Evolutionary conservation across 2,113 vertebrate genomes (phyloP).

Genomic region (Grammomys surdaster): DNA sequence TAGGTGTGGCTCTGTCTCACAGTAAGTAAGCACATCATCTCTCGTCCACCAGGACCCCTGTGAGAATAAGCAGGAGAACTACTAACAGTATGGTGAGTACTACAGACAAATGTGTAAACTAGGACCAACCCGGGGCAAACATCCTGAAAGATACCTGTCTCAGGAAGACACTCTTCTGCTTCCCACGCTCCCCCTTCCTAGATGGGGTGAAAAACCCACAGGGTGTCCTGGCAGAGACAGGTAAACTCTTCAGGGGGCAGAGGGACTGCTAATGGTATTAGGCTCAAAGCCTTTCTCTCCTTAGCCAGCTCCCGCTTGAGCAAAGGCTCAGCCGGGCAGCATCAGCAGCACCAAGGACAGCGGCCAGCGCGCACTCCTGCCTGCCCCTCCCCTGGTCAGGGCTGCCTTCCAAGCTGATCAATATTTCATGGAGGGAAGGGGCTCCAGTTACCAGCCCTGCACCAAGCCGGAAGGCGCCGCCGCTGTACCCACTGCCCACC

Average conservation of each 20-base stretch:
- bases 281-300: neutral
- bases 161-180: neutral
- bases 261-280: neutral
- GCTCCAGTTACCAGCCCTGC: conserved; percentile 63
- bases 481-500: neutral
- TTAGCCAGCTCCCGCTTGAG: neutral
- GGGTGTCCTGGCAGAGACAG: neutral
- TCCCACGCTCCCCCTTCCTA: neutral
- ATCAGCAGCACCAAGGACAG: conserved; percentile 79
- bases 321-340: neutral
- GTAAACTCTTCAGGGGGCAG: neutral
- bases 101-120: neutral
- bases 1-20: neutral
- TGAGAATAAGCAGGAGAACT: neutral
- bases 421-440: conserved; percentile 77
- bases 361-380: neutral
- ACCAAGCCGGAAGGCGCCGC: conserved; percentile 71
- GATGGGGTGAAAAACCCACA: neutral
- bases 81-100: conserved; percentile 1
- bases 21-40: neutral
- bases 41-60: neutral
- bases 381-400: conserved; percentile 37
- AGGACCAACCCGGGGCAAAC: conserved; percentile 26
- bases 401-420: conserved; percentile 53
- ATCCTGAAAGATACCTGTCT: neutral